Base-by-base conservation (phyloP, 2,888 invertebrate species). In the Drosophila tripunctata region DNA sequence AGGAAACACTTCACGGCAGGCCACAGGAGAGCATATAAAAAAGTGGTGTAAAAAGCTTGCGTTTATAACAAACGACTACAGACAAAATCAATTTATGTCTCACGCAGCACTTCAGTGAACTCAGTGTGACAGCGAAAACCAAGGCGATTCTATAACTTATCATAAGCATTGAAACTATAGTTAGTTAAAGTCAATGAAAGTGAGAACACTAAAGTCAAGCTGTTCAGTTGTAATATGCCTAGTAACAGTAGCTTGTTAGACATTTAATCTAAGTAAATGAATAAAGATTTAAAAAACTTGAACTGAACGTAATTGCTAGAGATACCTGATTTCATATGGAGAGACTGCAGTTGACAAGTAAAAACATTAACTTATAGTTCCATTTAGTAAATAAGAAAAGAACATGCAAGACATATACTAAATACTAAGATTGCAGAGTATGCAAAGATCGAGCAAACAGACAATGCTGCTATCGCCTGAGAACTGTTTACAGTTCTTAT, bases 31-130 rank as follows among this genome's bases (percentile, higher is more conserved):
- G n/a, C n/a, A n/a, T n/a, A n/a, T n/a, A n/a, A n/a, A 63, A 78
- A 78, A 72, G 68, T 80, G 84, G 80, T 75, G 80, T 80, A 71
- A 86, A 83, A 63, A 58, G 63, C 55, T 60, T 65, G 65, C n/a
- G 66, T 60, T 77, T 40, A 55, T 51, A 43, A 43, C 40, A 50
- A 50, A 33, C 33, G 38, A 36, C 54, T 41, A 36, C 44, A 17
- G 40, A 47, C 54, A 33, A 63, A 73, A 79, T 70, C 64, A 69
- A 82, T 85, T 82, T 66, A 61, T 72, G 73, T 31, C 40, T 50
- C 76, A 85, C 66, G 75, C 60, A 64, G 45, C 44, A 27, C 4
- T 14, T 8, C 15, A 27, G 27, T 17, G 6, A 38, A 38, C 38
- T 21, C 19, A 17, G 17, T 21, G 40, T 40, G 22, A 8, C 14